These are phyloP conservation scores for Gallinago solitaria DNA, from an alignment of 2,797 vertebrate species.

Conservation along the genomic window DNA sequence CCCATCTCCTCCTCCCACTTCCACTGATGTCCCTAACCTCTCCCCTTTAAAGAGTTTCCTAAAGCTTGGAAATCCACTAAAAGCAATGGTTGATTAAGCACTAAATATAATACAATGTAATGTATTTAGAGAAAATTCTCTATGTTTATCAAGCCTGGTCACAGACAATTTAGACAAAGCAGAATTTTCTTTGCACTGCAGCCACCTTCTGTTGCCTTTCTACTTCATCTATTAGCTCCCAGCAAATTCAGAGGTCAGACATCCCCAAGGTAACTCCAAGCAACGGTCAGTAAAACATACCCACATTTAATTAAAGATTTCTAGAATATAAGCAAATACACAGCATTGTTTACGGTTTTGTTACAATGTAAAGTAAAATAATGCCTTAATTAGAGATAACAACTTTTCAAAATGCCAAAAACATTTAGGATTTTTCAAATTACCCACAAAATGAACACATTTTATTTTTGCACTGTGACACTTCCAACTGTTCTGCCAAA, in stretches of 20 bases:
- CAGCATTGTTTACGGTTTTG: conserved; percentile 57
- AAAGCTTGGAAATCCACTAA: not conserved
- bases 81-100: not conserved
- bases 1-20: not conserved
- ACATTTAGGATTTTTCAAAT: conserved; percentile 42
- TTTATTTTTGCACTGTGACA: conserved; percentile 67
- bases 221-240: not conserved
- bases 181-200: not conserved
- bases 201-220: not conserved
- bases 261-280: conserved; percentile 7
- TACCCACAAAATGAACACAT: conserved; percentile 68
- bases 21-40: not conserved
- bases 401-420: conserved; percentile 58
- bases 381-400: conserved; percentile 64
- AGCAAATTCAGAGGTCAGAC: not conserved
- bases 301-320: conserved; percentile 7
- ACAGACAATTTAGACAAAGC: not conserved
- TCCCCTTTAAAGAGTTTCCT: not conserved
- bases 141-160: not conserved
- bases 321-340: conserved; percentile 41
- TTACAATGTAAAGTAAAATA: conserved; percentile 52
- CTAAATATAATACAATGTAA: not conserved
- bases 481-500: conserved; percentile 72
- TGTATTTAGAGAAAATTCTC: not conserved
- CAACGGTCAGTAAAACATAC: not conserved